Percentiles rank a stretch among this genome's conserved stretches.
phyloP scores from a whole-genome alignment of 2,888 invertebrate genomes.

The Tortrix viridana region DNA sequence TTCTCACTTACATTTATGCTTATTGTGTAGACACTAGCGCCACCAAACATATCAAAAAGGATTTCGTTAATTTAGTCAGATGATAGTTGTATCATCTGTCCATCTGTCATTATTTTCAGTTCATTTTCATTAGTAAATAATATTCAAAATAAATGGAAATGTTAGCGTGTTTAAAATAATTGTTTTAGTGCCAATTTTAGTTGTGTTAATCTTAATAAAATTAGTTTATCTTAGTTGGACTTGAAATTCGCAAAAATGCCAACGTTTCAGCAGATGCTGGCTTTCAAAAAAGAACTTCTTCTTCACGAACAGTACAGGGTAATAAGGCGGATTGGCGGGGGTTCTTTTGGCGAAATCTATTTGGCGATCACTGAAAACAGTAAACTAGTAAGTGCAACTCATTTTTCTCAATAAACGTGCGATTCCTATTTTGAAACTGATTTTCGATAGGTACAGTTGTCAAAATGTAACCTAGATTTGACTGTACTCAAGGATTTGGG shows the following conservation, averaged over 20 bases:
- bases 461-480: conserved; percentile 37
- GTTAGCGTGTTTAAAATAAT: conserved; percentile 50
- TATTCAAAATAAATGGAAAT: conserved; percentile 50
- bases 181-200: conserved; percentile 47
- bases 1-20: conserved; percentile 12
- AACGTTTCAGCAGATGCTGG: conserved; percentile 51
- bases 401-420: conserved; percentile 36
- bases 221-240: conserved; percentile 44
- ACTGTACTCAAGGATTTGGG: conserved; percentile 34
- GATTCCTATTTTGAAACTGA: conserved; percentile 32
- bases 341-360: conserved; percentile 99
- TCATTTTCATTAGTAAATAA: conserved; percentile 49
- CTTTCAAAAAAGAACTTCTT: conserved; percentile 80
- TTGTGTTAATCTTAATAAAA: conserved; percentile 44
- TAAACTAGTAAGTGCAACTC: conserved; percentile 87
- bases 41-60: neutral
- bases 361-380: conserved; percentile 94
- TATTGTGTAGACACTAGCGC: conserved; percentile 25
- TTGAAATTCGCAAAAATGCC: conserved; percentile 45
- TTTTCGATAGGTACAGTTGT: conserved; percentile 27
- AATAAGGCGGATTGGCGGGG: conserved; percentile 97
- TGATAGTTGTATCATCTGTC: conserved; percentile 34
- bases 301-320: conserved; percentile 90
- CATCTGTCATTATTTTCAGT: conserved; percentile 39
- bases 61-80: neutral